Evolutionary conservation across 2,113 vertebrate species (phyloP), one percentile per base, ranked within the genome.

Genomic region (Bubo blakistoni): DNA sequence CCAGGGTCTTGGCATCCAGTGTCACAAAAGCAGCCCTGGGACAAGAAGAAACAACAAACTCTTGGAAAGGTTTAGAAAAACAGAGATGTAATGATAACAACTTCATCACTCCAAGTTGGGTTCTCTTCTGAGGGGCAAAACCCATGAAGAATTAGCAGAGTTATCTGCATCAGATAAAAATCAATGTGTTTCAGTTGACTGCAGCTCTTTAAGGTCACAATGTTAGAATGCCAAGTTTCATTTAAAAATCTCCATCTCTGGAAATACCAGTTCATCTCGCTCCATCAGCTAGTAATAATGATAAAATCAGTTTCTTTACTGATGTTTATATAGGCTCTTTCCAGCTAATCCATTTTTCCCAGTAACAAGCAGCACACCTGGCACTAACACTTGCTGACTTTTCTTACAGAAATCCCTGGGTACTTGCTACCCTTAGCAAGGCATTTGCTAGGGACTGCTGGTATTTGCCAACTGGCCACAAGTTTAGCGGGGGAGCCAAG

Each of bases 11-110:
- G 94, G 91, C 81, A 95, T 77, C 46, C 72, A 70, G 34, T 38
- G 74, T 89, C 81, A 87, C 66, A 62, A 88, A 92, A 86, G 44
- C 78, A 86, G 87, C 62, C 54, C 71, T 61, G 54, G 52, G 84
- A 85, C 38, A 87, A 80, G 90, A 90, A 92, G 46, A 81, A 96
- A 95, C 54, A 91, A 93, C 83, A 94, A 91, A 87, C 84, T 73
- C 81, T 76, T 47, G 22, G 47, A 59, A 92, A 85, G 78, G 94
- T 63, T 78, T 42, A 91, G 66, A n/a, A 81, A 90, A 94, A 80
- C 63, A 88, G 61, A 78, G 57, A 70, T 88, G 19, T 13, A 57
- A 72, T 29, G 61, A 30, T 66, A 95, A 92, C 38, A 80, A 57
- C 52, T 91, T 65, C 40, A 54, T 30, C 44, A 73, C 40, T 24